These are phyloP conservation scores for Spodoptera littoralis DNA, from an alignment of 2,888 invertebrate species.

Conservation along the genomic window DNA sequence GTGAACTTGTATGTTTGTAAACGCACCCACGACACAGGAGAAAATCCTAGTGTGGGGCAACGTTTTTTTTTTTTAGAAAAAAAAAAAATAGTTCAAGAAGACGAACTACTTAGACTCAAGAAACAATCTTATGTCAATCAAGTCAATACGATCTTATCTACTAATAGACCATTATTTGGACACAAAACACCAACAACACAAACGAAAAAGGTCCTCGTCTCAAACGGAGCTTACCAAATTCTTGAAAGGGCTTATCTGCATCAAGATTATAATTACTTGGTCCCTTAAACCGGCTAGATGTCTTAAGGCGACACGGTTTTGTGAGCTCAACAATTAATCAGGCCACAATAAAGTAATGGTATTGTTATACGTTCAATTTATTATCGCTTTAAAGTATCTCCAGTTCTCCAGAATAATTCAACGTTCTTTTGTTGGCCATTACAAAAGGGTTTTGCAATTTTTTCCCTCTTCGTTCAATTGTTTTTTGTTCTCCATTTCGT, in stretches of 20 bases:
- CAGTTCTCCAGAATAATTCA: slow-evolving; percentile 62
- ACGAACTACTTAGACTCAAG: too few relatives aligned
- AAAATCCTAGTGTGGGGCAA: too few relatives aligned
- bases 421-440: slow-evolving; percentile 68
- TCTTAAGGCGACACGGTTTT: slow-evolving; percentile 49
- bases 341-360: slow-evolving; percentile 64
- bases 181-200: too few relatives aligned
- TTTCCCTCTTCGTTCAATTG: slow-evolving; percentile 49
- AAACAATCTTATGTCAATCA: too few relatives aligned
- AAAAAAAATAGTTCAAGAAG: too few relatives aligned
- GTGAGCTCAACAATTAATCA: slow-evolving; percentile 65
- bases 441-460: slow-evolving; percentile 67
- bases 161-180: too few relatives aligned
- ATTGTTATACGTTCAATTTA: slow-evolving; percentile 70
- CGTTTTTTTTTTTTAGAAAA: too few relatives aligned
- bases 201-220: not conserved
- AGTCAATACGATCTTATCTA: too few relatives aligned
- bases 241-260: slow-evolving; percentile 45
- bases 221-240: slow-evolving; percentile 27
- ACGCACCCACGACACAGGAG: too few relatives aligned
- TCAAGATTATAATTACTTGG: slow-evolving; percentile 49
- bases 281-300: slow-evolving; percentile 34
- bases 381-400: slow-evolving; percentile 68
- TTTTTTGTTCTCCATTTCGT: slow-evolving; percentile 28
- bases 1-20: too few relatives aligned